Percentiles rank a stretch among this genome's conserved stretches.
These are phyloP conservation scores for Lagenorhynchus albirostris DNA, from an alignment of 2,113 vertebrate species.

Conservation along the genomic window DNA sequence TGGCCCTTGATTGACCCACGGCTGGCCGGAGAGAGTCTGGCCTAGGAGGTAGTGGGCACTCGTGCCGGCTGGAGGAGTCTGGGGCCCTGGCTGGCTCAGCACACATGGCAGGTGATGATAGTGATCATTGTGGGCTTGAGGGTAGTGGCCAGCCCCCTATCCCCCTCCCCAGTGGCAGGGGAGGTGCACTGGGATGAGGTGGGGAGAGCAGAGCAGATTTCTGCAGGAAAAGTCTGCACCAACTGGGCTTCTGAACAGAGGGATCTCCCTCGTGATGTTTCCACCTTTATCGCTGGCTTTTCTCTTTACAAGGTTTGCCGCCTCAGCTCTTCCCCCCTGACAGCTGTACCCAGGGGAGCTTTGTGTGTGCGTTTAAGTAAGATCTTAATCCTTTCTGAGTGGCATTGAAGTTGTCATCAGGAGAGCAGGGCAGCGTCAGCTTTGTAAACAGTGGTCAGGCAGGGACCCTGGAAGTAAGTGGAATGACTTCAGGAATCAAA, in stretches of 20 bases:
- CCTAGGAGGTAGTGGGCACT: neutral
- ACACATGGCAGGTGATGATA: fast-evolving
- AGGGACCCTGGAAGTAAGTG: neutral
- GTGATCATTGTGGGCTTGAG: neutral
- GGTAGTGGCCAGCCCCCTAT: neutral
- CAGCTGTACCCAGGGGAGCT: slow-evolving; percentile 54
- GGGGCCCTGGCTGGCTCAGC: neutral
- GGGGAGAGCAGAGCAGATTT: neutral
- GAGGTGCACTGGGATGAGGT: fast-evolving
- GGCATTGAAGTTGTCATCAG: slow-evolving; percentile 62
- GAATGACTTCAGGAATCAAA: neutral
- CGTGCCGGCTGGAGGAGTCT: neutral
- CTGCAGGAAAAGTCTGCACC: neutral
- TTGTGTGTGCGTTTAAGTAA: slow-evolving; percentile 64
- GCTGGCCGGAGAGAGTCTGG: neutral
- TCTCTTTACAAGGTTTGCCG: slow-evolving; percentile 47
- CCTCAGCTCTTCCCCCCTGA: slow-evolving; percentile 57
- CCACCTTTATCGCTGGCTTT: slow-evolving; percentile 1
- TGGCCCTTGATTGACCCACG: neutral
- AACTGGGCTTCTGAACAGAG: neutral
- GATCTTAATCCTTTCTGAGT: slow-evolving; percentile 75
- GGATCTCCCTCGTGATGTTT: neutral
- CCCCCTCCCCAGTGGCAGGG: neutral
- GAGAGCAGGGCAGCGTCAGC: neutral
- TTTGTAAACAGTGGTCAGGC: slow-evolving; percentile 29